Evolutionary conservation across 2,113 vertebrate genomes (phyloP).

Genomic region (Trichechus manatus): DNA sequence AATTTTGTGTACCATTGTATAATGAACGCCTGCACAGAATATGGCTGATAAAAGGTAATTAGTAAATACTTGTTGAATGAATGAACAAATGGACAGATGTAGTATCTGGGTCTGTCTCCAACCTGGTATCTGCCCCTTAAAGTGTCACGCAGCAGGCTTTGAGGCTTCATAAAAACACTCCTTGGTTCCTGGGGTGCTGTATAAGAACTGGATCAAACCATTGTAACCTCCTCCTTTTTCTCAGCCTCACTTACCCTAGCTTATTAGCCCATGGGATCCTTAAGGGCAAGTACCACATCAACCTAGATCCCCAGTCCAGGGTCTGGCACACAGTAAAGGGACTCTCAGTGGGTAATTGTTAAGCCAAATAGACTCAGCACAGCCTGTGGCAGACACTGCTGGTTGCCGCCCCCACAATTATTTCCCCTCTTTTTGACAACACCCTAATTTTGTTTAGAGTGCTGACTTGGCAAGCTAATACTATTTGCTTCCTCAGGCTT

Average conservation of each 20-base stretch:
- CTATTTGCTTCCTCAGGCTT: not conserved
- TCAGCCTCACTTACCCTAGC: slow-evolving; percentile 64
- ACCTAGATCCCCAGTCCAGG: not conserved
- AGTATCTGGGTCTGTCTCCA: not conserved
- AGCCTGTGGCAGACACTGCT: not conserved
- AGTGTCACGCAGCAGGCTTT: not conserved
- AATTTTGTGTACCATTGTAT: not conserved
- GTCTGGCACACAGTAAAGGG: not conserved
- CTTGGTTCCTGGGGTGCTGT: not conserved
- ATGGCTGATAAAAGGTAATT: not conserved
- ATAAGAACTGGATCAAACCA: not conserved
- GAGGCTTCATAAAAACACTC: not conserved
- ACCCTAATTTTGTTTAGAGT: not conserved
- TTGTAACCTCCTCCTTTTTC: not conserved
- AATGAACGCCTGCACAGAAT: not conserved
- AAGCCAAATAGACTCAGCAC: not conserved
- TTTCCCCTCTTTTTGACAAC: not conserved
- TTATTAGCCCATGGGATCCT: slow-evolving; percentile 54
- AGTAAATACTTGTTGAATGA: not conserved
- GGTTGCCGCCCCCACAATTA: not conserved
- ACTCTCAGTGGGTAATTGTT: not conserved
- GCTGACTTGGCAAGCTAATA: not conserved
- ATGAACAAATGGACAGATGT: not conserved
- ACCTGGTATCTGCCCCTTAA: not conserved
- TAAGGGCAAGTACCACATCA: not conserved